Conservation (phyloP, 2,797 vertebrate species). For the Coregonus ussuriensis region DNA sequence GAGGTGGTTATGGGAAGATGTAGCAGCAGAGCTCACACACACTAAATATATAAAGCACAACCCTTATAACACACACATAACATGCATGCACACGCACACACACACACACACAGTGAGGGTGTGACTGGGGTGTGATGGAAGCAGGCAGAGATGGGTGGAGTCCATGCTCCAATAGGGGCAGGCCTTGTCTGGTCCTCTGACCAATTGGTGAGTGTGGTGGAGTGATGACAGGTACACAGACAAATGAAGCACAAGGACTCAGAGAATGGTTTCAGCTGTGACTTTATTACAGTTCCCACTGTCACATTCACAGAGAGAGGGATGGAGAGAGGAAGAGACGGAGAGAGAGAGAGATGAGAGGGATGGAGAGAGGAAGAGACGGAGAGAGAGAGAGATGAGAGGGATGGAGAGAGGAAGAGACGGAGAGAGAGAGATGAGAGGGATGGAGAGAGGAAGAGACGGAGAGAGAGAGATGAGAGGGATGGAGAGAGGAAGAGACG, state of each 20-base stretch:
- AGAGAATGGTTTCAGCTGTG: conserved; percentile 81
- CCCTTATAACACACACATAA: not conserved
- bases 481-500: too few species aligned
- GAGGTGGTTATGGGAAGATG: too few species aligned
- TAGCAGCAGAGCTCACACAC: not conserved
- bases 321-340: conserved; percentile 64
- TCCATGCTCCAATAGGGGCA: conserved; percentile 65
- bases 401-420: too few species aligned
- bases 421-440: too few species aligned
- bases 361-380: conserved; percentile 32
- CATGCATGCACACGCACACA: not conserved
- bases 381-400: too few species aligned
- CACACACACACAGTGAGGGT: conserved; percentile 28
- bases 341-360: conserved; percentile 56
- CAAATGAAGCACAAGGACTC: conserved; percentile 85
- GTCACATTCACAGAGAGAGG: conserved; percentile 73
- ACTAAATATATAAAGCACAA: not conserved
- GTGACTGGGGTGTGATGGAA: conserved; percentile 38
- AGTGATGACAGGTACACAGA: conserved; percentile 81
- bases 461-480: too few species aligned
- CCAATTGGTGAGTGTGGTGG: conserved; percentile 63
- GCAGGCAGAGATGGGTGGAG: conserved; percentile 50
- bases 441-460: too few species aligned
- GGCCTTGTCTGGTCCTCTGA: conserved; percentile 53
- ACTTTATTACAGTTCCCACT: conserved; percentile 75